Evolutionary conservation across 1,140 invertebrate species (phyloP).

Genomic region (Homarus americanus): DNA sequence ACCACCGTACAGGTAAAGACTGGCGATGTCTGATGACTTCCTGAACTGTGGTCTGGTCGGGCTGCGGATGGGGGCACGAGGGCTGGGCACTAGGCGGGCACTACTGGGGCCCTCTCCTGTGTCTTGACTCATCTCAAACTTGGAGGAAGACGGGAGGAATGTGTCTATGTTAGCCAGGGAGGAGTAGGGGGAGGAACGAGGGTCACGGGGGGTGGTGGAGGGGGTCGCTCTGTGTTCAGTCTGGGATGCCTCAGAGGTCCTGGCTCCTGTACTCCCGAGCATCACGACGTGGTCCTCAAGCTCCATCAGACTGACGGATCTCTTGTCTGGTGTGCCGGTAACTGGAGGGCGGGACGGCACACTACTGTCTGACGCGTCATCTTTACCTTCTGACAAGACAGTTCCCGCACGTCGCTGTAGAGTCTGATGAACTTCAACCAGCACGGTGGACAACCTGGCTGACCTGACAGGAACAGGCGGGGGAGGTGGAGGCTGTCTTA

Average conservation of each 20-base stretch:
- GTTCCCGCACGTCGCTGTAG: neutral
- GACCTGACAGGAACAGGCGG: conserved; percentile 30
- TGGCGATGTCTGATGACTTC: conserved; percentile 64
- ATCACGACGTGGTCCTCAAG: neutral
- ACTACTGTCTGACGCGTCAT: neutral
- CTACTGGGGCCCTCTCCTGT: neutral
- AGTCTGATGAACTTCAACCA: conserved; percentile 37
- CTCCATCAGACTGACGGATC: neutral
- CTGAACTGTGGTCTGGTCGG: conserved; percentile 47
- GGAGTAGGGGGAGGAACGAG: neutral
- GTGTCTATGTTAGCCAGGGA: conserved; percentile 44
- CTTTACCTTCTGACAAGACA: neutral
- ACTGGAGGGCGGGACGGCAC: neutral
- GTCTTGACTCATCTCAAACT: neutral
- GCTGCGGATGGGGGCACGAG: neutral
- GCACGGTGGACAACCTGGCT: neutral
- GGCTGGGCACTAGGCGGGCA: neutral
- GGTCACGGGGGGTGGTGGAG: neutral
- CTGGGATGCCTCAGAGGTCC: neutral
- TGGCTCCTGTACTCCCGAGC: neutral
- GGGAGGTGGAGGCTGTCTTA: conserved; percentile 3
- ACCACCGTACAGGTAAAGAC: conserved; percentile 37
- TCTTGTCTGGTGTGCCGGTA: neutral
- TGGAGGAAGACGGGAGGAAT: conserved; percentile 22
- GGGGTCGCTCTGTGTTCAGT: neutral